These are phyloP conservation scores for Reticulitermes speratus DNA, from an alignment of 1,140 invertebrate genomes.

Conservation along the genomic window DNA sequence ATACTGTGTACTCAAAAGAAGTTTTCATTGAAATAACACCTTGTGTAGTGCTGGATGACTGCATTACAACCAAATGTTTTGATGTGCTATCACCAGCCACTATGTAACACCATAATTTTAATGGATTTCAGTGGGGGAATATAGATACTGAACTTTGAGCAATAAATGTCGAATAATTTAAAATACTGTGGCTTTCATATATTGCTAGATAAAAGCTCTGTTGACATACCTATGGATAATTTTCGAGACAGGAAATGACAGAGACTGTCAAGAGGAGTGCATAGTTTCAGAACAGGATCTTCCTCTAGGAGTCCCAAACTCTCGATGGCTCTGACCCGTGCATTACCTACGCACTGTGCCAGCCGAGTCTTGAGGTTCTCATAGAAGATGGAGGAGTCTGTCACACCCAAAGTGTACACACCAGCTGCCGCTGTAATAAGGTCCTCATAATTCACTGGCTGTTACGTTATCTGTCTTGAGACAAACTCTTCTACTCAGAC, in stretches of 20 bases:
- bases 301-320: slow-evolving; percentile 86
- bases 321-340: slow-evolving; percentile 70
- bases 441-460: too few species aligned
- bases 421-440: slow-evolving; percentile 69
- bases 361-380: slow-evolving; percentile 83
- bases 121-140: too few species aligned
- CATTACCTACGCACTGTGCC: slow-evolving; percentile 55
- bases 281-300: slow-evolving; percentile 73
- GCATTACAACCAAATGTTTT: too few species aligned
- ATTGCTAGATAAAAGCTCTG: neutral
- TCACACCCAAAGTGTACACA: slow-evolving; percentile 84
- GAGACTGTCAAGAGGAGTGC: slow-evolving; percentile 89
- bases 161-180: neutral
- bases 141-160: too few species aligned
- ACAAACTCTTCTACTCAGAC: too few species aligned
- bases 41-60: too few species aligned
- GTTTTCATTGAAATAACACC: too few species aligned
- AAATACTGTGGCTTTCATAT: neutral
- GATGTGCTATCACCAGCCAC: too few species aligned
- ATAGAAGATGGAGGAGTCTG: slow-evolving; percentile 85
- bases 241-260: slow-evolving; percentile 86
- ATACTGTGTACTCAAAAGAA: too few species aligned
- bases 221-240: slow-evolving; percentile 67
- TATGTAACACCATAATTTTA: too few species aligned
- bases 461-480: too few species aligned